Conservation (phyloP, 2,888 invertebrate species). For the Mayetiola destructor region DNA sequence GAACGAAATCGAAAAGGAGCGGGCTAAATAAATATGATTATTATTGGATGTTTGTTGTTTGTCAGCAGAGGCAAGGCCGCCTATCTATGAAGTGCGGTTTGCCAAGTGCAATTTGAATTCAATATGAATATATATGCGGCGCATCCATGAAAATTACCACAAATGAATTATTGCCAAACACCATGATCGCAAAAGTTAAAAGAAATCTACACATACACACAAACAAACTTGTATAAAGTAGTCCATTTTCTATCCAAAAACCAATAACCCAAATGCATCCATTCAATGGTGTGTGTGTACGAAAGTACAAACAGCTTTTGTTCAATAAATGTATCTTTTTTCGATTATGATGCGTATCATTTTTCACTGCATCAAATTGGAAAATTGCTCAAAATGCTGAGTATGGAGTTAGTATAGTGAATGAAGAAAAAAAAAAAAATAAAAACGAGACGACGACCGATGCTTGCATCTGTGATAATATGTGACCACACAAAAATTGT, state of each 20-base stretch:
- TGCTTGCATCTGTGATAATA: neutral
- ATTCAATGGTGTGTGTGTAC: too few relatives aligned
- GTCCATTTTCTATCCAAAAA: neutral
- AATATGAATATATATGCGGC: too few relatives aligned
- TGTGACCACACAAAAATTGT: neutral
- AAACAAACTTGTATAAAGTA: neutral
- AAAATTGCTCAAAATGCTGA: neutral
- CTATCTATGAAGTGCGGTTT: too few relatives aligned
- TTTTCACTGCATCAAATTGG: neutral
- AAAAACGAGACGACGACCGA: neutral
- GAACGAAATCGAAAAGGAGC: neutral
- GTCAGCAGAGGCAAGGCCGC: too few relatives aligned
- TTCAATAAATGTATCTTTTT: too few relatives aligned
- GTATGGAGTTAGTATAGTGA: neutral
- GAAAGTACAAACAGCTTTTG: too few relatives aligned
- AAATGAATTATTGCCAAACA: neutral
- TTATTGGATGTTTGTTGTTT: neutral
- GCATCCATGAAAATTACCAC: neutral
- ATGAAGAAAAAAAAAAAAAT: neutral
- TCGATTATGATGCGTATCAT: slow-evolving; percentile 1
- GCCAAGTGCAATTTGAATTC: neutral
- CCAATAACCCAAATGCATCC: neutral
- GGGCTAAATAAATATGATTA: neutral
- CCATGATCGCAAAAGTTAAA: neutral
- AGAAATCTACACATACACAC: neutral